phyloP scores from a whole-genome alignment of 2,888 invertebrate genomes.

The Erpobdella octoculata region DNA sequence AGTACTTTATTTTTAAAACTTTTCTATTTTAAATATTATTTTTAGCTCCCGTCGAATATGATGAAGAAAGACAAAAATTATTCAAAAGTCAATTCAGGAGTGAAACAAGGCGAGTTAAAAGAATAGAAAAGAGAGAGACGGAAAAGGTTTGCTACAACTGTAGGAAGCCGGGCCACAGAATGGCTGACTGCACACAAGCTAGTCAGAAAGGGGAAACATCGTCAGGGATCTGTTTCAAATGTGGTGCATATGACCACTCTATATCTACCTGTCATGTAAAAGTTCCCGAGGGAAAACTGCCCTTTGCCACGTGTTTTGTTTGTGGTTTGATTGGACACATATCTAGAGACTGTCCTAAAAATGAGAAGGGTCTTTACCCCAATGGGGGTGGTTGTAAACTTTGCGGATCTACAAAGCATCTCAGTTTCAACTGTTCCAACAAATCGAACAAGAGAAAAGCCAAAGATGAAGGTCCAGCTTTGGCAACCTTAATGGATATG shows the following conservation, averaged over 20 bases:
- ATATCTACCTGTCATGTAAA: slow-evolving; percentile 41
- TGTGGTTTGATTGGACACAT: slow-evolving; percentile 81
- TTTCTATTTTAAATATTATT: no score
- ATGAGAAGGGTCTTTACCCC: slow-evolving; percentile 76
- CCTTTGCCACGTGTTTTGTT: slow-evolving; percentile 79
- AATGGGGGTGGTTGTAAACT: slow-evolving; percentile 64
- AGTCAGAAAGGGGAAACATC: slow-evolving; percentile 42
- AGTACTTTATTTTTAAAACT: no score
- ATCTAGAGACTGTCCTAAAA: slow-evolving; percentile 77
- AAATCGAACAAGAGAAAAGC: slow-evolving; percentile 52
- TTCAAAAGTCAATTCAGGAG: no score
- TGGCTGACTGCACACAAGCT: slow-evolving; percentile 72
- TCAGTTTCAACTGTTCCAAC: slow-evolving; percentile 72
- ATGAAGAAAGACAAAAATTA: no score
- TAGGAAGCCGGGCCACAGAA: slow-evolving; percentile 68
- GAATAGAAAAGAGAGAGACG: slow-evolving; percentile 25
- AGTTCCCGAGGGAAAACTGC: slow-evolving; percentile 54
- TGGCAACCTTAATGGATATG: not conserved
- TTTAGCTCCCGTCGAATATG: no score
- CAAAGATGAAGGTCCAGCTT: slow-evolving; percentile 1
- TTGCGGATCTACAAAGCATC: slow-evolving; percentile 77
- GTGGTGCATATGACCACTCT: slow-evolving; percentile 79
- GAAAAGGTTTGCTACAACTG: slow-evolving; percentile 67
- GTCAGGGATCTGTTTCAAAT: slow-evolving; percentile 68
- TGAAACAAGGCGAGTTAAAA: slow-evolving; percentile 33